Conservation (phyloP, 2,888 invertebrate species). For the Nemotelus nigrinus region DNA sequence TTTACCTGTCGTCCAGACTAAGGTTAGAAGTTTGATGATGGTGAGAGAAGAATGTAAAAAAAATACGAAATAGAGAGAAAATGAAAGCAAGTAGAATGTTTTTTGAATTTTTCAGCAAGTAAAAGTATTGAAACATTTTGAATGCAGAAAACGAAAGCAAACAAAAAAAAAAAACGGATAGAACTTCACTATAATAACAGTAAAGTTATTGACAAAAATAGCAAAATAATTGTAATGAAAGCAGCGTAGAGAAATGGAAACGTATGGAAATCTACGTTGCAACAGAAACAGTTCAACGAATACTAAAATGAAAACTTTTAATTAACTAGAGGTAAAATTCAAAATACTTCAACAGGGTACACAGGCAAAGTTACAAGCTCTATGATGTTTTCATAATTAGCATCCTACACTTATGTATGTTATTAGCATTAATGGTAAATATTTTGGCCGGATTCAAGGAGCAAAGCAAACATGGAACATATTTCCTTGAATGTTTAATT, state of each 20-base stretch:
- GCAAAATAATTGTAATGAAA: not conserved
- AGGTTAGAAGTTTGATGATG: not conserved
- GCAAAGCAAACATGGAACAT: too few species aligned
- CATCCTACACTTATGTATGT: too few species aligned
- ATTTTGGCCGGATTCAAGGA: too few species aligned
- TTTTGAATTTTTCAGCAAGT: not conserved
- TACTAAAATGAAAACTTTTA: too few species aligned
- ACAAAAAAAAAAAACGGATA: not conserved
- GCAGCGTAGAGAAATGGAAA: not conserved
- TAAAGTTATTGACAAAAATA: not conserved
- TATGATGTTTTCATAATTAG: not conserved
- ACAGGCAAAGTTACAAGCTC: conserved; percentile 18
- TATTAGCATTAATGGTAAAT: too few species aligned
- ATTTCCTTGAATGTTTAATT: too few species aligned
- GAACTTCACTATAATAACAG: not conserved
- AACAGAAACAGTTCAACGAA: too few species aligned
- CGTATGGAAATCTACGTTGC: too few species aligned
- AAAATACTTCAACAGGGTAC: not conserved
- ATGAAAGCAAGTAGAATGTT: not conserved
- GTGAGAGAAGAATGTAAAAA: not conserved
- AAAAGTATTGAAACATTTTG: not conserved
- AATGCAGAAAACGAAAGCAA: not conserved
- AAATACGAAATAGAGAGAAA: not conserved
- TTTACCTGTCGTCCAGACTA: not conserved
- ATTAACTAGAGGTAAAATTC: not conserved